Evolutionary conservation across 2,888 invertebrate species (phyloP).

Genomic region (Uloborus plumipes): DNA sequence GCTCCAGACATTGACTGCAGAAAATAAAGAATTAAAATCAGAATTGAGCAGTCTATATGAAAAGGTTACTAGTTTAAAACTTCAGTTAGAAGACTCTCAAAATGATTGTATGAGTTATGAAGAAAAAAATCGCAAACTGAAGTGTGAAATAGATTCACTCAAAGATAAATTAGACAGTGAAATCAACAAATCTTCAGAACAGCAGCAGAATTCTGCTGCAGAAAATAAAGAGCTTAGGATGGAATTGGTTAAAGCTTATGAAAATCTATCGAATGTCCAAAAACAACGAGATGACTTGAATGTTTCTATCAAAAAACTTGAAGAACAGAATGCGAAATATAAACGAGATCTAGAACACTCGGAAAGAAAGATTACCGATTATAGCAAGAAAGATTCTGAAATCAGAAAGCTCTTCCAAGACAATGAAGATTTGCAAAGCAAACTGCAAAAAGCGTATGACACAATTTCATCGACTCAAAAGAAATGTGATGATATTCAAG

Average conservation of each 20-base stretch:
- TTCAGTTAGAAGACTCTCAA: conserved; percentile 57
- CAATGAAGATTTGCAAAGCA: conserved; percentile 29
- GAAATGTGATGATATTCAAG: conserved; percentile 36
- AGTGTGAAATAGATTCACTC: conserved; percentile 35
- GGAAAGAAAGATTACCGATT: conserved; percentile 30
- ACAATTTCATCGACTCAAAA: conserved; percentile 29
- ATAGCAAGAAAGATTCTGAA: conserved; percentile 41
- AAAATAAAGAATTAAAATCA: conserved; percentile 55
- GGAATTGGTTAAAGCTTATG: conserved; percentile 54
- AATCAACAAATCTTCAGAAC: conserved; percentile 32
- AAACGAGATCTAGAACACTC: conserved; percentile 37
- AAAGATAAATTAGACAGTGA: conserved; percentile 55
- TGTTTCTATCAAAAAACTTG: conserved; percentile 25
- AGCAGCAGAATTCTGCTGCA: conserved; percentile 30
- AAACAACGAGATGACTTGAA: conserved; percentile 57
- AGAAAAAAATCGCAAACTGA: conserved; percentile 51
- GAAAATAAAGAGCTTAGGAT: conserved; percentile 54
- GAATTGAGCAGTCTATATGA: conserved; percentile 45
- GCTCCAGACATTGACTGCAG: conserved; percentile 34
- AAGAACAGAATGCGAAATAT: conserved; percentile 37
- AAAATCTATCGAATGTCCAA: conserved; percentile 52
- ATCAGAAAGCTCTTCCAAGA: conserved; percentile 30
- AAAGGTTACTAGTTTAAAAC: conserved; percentile 52
- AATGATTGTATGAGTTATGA: conserved; percentile 58
- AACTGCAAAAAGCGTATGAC: conserved; percentile 33